Evolutionary conservation across 2,888 invertebrate species (phyloP).

Genomic region (Cerastis leucographa): DNA sequence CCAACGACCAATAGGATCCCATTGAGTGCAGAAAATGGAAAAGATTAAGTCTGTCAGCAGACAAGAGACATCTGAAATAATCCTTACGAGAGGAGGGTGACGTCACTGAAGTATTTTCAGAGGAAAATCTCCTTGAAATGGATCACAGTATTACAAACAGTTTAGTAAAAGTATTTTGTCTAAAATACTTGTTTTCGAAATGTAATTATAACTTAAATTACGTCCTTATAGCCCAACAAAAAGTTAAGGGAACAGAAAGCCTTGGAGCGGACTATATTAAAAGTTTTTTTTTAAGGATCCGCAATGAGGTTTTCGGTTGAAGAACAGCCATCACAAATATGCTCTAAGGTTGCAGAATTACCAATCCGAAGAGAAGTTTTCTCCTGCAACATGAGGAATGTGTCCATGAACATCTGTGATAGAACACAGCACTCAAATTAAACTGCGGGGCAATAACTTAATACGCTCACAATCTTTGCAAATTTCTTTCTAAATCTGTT

Average conservation of each 20-base stretch:
- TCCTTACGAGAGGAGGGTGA: slow-evolving; percentile 26
- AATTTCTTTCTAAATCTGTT: background rate
- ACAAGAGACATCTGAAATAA: slow-evolving; percentile 39
- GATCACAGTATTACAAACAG: slow-evolving; percentile 28
- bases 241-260: slow-evolving; percentile 38
- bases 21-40: slow-evolving; percentile 54
- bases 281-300: background rate
- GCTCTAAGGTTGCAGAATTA: background rate
- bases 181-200: slow-evolving; percentile 44
- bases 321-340: background rate
- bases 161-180: slow-evolving; percentile 40
- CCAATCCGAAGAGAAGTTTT: background rate
- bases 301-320: background rate
- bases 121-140: slow-evolving; percentile 31
- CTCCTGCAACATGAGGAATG: background rate
- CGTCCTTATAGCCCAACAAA: slow-evolving; percentile 28
- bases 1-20: slow-evolving; percentile 31
- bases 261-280: slow-evolving; percentile 5
- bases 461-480: background rate
- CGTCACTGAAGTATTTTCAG: slow-evolving; percentile 22
- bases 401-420: background rate
- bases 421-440: background rate
- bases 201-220: slow-evolving; percentile 60
- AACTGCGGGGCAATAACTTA: background rate
- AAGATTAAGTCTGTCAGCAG: slow-evolving; percentile 45